phyloP scores from a whole-genome alignment of 2,888 invertebrate species.

The Calephelis perditalis region DNA sequence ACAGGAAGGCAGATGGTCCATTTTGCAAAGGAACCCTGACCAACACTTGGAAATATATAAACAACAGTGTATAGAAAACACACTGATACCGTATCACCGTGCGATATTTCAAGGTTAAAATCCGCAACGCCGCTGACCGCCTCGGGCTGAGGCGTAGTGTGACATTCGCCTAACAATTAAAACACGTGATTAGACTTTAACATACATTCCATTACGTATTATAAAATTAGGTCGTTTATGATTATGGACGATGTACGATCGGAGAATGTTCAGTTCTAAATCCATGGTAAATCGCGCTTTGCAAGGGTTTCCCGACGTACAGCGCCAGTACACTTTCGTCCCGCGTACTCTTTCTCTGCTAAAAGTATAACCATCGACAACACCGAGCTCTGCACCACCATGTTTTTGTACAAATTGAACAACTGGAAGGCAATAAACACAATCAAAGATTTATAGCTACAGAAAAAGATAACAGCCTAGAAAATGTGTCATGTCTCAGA shows the following conservation, averaged over 20 bases:
- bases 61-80: too few relatives aligned
- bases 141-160: too few relatives aligned
- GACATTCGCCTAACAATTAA: background rate
- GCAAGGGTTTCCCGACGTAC: conserved; percentile 28
- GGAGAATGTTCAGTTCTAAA: conserved; percentile 5
- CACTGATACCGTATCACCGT: too few relatives aligned
- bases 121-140: too few relatives aligned
- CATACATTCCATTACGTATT: conserved; percentile 28
- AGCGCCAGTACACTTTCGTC: conserved; percentile 28
- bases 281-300: conserved; percentile 23
- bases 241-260: conserved; percentile 18
- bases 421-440: too few relatives aligned
- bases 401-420: conserved; percentile 20
- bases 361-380: conserved; percentile 34
- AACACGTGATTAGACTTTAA: conserved; percentile 24
- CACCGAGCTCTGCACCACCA: conserved; percentile 30
- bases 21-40: too few relatives aligned
- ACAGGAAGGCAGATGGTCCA: too few relatives aligned
- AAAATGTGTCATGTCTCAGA: too few relatives aligned
- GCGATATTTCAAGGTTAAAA: too few relatives aligned
- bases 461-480: too few relatives aligned
- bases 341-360: conserved; percentile 22
- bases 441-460: too few relatives aligned
- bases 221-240: conserved; percentile 23
- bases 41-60: too few relatives aligned